Base-by-base conservation (phyloP, 1,140 invertebrate genomes). In the Nephotettix cincticeps region DNA sequence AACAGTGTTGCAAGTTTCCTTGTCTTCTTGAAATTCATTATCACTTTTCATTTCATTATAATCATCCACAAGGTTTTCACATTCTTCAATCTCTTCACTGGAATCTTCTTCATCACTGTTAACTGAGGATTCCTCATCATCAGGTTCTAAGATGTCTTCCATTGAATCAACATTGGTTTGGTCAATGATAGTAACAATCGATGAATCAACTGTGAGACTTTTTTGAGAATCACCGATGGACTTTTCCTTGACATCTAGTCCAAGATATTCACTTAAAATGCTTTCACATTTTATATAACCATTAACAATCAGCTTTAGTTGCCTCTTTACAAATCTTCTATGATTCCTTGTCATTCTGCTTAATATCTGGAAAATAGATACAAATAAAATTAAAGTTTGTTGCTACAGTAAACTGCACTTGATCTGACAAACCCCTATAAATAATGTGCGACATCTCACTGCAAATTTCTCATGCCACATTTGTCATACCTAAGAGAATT, bases 231-330 rank as follows among this genome's bases (percentile, higher is more conserved):
- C 23, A 29, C 21, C 6, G n/a, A 45, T n/a, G 27, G 14, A 13
- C 21, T 14, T 28, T 21, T n/a, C 47, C 0, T 19, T 11, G 23
- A 68, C 32, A 4, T 67, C 56, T 2, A 23, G n/a, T 21, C 36
- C 27, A 21, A 74, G 23, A 68, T 75, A 75, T 30, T 51, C 36
- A 25, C 66, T 51, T n/a, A 75, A 30, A 13, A 66, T 36, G 21
- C 63, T 84, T 19, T 86, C 76, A 54, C 82, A 81, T 70, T 81
- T 83, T 21, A 83, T 83, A 75, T 93, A 93, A 17, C 84, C 84
- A 69, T 86, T 83, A 43, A 91, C 85, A 64, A 87, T 86, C 25
- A 79, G 82, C 75, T 87, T 83, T 23, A 93, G 89, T 69, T 85
- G 81, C 14, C 79, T 70, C 51, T 84, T 75, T 45, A 91, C 78